Base-by-base conservation (phyloP, 1,140 invertebrate species). In the Mizuhopecten yessoensis region DNA sequence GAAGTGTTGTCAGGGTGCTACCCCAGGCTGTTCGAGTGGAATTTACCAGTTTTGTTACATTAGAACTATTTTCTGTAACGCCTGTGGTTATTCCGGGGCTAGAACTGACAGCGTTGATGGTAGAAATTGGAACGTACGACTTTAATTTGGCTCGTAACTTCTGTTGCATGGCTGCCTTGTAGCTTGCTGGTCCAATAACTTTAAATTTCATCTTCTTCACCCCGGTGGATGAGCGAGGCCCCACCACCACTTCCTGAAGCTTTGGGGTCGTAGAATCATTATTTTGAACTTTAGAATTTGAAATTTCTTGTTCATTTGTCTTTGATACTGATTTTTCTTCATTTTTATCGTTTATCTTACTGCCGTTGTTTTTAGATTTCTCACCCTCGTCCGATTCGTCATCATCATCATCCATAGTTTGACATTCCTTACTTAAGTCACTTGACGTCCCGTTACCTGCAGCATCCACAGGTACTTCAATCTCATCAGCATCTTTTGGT, bases 151-250 rank as follows among this genome's bases (percentile, higher is more conserved):
- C 86, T 33, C 39, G 88, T 87, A 86, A 42, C n/a, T 34, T 87
- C 45, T 36, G 90, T 45, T 87, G 49, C 90, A 90, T 88, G 5
- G 89, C 89, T 34, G 91, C 91, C 87, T 92, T 92, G 86, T 89
- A 92, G 33, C 91, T 92, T 20, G 91, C 91, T 20, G 91, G 91
- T 34, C 91, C 91, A 45, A 92, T 29, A 23, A 90, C 57, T 42
- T 87, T 92, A 29, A 90, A 87, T 45, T 89, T 90, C 33, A 29
- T 88, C 87, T 90, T 92, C 57, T 88, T 86, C n/a, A 36, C 34
- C 0, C 49, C 87, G 20, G 91, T 42, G n/a, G 86, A 87, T n/a
- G 87, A 90, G 9, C 57, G 17, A 9, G 88, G 49, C 7, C 75
- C 39, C n/a, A 75, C 57, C 15, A 34, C 36, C 15, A 88, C 45